phyloP scores from a whole-genome alignment of 1,140 invertebrate genomes.

The Pseudomyrmex flavicornis region DNA sequence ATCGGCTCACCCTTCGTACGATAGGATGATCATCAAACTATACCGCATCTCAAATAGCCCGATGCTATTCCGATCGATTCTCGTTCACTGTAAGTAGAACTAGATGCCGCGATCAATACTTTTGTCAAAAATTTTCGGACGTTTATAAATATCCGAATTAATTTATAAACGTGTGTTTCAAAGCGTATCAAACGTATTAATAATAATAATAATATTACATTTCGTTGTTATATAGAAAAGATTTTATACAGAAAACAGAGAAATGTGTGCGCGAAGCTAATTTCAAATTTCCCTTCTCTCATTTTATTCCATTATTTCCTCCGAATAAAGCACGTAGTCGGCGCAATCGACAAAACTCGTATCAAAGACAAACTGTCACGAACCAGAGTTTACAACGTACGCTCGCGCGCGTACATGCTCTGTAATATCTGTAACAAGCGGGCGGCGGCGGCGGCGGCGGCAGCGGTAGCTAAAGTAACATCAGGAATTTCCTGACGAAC shows the following conservation, averaged over 20 bases:
- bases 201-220: too few species aligned
- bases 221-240: background rate
- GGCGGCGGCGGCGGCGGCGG: background rate
- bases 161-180: background rate
- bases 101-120: slow-evolving; percentile 14
- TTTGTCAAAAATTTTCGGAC: background rate
- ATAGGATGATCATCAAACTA: slow-evolving; percentile 48
- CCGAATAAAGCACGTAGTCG: slow-evolving; percentile 2
- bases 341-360: background rate
- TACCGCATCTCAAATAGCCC: slow-evolving; percentile 40
- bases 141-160: slow-evolving; percentile 15
- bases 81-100: slow-evolving; percentile 29
- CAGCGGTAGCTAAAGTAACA: slow-evolving; percentile 5
- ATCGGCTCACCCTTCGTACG: slow-evolving; percentile 15
- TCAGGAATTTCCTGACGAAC: background rate
- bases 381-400: background rate
- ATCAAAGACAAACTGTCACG: too few species aligned
- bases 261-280: background rate
- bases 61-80: slow-evolving; percentile 33
- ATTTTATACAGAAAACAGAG: background rate
- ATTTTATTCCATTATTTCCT: background rate
- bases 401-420: background rate
- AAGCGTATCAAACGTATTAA: background rate
- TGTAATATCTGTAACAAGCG: slow-evolving; percentile 7
- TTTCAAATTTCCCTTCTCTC: too few species aligned